Evolutionary conservation across 2,888 invertebrate species (phyloP).

Genomic region (Vannuccia rotundouncinata): DNA sequence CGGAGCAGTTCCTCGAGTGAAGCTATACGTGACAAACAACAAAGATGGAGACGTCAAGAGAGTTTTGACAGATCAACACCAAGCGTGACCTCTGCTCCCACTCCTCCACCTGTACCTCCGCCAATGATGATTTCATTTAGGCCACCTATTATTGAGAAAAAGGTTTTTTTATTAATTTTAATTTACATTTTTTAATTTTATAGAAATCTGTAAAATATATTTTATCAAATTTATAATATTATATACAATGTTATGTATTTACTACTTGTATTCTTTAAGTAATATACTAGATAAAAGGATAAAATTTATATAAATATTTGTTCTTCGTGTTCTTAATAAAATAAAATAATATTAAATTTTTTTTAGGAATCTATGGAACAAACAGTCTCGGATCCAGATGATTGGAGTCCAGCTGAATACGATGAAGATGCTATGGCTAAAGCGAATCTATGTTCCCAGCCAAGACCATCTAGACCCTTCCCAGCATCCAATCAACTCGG

Average conservation of each 20-base stretch:
- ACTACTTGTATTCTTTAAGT: neutral
- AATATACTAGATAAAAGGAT: neutral
- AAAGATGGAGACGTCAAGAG: neutral
- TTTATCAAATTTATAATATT: neutral
- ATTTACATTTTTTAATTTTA: neutral
- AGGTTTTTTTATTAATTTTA: neutral
- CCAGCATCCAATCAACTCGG: neutral
- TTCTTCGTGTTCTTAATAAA: neutral
- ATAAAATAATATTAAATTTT: neutral
- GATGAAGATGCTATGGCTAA: neutral
- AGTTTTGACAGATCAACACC: neutral
- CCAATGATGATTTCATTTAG: neutral
- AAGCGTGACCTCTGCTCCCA: neutral
- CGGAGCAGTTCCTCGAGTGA: neutral
- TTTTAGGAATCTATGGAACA: neutral
- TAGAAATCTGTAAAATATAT: neutral
- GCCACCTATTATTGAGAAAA: neutral
- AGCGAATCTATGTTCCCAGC: neutral
- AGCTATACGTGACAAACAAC: neutral
- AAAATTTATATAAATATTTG: neutral
- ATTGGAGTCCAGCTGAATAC: slow-evolving; percentile 10
- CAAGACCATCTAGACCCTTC: neutral
- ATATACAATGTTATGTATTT: neutral
- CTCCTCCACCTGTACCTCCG: neutral
- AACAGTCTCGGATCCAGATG: neutral